Evolutionary conservation across 2,113 vertebrate species (phyloP), one percentile per base, ranked within the genome.

Genomic region (Tetrao urogallus): DNA sequence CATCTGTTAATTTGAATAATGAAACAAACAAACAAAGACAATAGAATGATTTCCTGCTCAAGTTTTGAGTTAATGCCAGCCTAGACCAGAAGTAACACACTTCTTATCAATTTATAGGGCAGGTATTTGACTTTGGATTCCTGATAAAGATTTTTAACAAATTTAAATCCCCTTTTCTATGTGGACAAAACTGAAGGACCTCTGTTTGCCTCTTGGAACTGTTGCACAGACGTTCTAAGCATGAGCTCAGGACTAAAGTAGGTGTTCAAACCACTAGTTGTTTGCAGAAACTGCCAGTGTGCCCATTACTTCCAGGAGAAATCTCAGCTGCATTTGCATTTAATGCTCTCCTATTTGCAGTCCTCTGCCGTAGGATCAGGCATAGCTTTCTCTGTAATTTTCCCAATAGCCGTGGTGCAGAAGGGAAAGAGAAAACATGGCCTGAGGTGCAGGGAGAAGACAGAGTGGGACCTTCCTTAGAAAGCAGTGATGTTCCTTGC

Each of bases 1-100:
- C 95, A 97, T 97, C 96, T 96, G 95, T 76, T 96, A 96, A 43
- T 97, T 94, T 97, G 86, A 97, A 97, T 95, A 92, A 87, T 72
- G 86, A 92, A 94, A 93, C 4, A 86, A 63, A 21, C n/a, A 42
- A 15, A 56, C 75, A 67, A 34, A 71, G 6, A 72, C 32, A 58
- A 56, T 4, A 74, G 47, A 87, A 92, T 40, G 56, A 63, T 92
- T 90, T 91, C 95, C 90, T 92, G 58, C 83, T 64, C 92, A 90
- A 91, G 52, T 94, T 87, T 76, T 92, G 69, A 96, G 89, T 94
- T 90, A 93, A 80, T 77, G 56, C 48, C 52, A 67, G 50, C 47
- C 40, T 45, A 36, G 56, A 54, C 86, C 82, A 94, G 91, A 96
- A 97, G 95, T 95, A 95, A 89, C 47, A 34, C 70, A 30, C 19